These are phyloP conservation scores for Alauda arvensis DNA, from an alignment of 2,797 vertebrate genomes.

Conservation along the genomic window DNA sequence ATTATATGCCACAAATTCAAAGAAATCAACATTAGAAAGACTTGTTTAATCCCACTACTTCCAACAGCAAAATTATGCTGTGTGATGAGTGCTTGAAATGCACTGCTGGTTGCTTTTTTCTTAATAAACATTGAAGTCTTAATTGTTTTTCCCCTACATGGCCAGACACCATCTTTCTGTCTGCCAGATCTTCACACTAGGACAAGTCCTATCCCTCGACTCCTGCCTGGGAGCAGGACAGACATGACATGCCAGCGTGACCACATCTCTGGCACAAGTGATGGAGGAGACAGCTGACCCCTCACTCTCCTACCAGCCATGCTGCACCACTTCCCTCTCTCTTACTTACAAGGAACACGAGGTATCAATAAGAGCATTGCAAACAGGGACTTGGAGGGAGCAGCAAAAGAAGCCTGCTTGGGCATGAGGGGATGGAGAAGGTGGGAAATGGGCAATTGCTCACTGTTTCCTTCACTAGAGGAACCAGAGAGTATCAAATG, in stretches of 20 bases:
- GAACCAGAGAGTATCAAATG: not conserved
- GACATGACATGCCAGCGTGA: rapidly evolving
- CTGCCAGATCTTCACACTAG: conserved; percentile 10
- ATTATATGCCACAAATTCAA: conserved; percentile 2
- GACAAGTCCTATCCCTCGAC: not conserved
- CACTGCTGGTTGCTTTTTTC: conserved; percentile 42
- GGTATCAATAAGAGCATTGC: not conserved
- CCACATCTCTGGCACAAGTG: not conserved
- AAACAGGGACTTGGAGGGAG: not conserved
- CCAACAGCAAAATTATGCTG: conserved; percentile 30
- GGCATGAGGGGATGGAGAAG: not conserved
- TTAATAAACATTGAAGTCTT: conserved; percentile 40
- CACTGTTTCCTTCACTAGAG: not conserved
- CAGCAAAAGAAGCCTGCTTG: not conserved
- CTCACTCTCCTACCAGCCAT: not conserved
- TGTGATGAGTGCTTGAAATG: conserved; percentile 27
- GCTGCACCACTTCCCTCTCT: not conserved
- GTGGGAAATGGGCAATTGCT: not conserved
- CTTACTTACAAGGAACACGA: not conserved
- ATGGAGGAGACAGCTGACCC: not conserved
- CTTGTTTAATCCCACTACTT: conserved; percentile 24
- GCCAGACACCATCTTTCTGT: not conserved
- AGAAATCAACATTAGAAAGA: conserved; percentile 15
- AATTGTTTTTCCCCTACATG: not conserved
- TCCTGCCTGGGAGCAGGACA: not conserved